phyloP scores from a whole-genome alignment of 2,113 vertebrate species.

The Zosterops pallidus region DNA sequence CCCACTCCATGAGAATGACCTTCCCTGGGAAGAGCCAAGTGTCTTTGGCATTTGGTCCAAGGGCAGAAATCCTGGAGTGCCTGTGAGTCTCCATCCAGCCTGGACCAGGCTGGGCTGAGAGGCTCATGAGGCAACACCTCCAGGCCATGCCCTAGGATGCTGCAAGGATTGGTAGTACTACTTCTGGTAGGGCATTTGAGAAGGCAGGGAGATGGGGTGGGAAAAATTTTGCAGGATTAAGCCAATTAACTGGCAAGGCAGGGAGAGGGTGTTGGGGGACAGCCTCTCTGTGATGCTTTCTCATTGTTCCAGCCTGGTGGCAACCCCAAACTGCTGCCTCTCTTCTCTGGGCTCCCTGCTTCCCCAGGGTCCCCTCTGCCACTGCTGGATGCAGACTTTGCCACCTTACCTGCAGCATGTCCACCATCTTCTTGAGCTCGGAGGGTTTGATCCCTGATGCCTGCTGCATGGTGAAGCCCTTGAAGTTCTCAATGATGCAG shows the following conservation, averaged over 20 bases:
- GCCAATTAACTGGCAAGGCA: background rate
- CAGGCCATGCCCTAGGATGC: background rate
- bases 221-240: background rate
- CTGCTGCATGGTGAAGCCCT: slow-evolving; percentile 97
- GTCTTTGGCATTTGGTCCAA: background rate
- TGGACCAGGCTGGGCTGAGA: background rate
- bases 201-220: background rate
- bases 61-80: background rate
- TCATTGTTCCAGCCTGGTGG: background rate
- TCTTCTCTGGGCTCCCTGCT: background rate
- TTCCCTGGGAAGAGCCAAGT: background rate
- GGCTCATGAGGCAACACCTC: background rate
- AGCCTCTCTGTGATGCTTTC: background rate
- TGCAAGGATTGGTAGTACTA: background rate
- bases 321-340: background rate
- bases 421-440: slow-evolving; percentile 98
- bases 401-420: slow-evolving; percentile 93
- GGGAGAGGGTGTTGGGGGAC: background rate
- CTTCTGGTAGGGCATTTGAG: background rate
- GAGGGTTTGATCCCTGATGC: slow-evolving; percentile 90
- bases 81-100: background rate
- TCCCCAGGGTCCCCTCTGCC: background rate
- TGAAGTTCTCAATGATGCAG: slow-evolving; percentile 96
- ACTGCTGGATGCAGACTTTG: background rate
- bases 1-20: background rate